A percentile compares a stretch with the other conserved stretches of the same genome.
Evolutionary conservation across 2,797 vertebrate species (phyloP).

Genomic region (Lagocephalus sceleratus): DNA sequence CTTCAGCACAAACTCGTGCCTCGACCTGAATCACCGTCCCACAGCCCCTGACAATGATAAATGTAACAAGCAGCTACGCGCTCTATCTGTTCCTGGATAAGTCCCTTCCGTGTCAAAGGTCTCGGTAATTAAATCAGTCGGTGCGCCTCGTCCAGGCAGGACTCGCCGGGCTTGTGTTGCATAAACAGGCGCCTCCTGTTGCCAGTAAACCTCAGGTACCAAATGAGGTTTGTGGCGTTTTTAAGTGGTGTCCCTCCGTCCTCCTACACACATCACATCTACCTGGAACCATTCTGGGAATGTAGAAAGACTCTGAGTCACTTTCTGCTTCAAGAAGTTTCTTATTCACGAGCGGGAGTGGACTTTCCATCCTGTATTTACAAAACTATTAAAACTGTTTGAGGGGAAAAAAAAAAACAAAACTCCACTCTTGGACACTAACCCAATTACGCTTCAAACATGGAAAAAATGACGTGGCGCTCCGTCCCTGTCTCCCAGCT

Average conservation of each 20-base stretch:
- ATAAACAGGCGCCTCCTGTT: background rate
- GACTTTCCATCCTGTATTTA: no score
- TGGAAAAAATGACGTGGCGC: no score
- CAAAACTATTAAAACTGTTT: no score
- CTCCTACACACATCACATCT: background rate
- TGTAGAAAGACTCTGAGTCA: background rate
- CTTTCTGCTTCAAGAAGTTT: background rate
- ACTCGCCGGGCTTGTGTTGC: background rate
- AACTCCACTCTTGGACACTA: no score
- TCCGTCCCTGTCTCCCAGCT: conserved; percentile 71
- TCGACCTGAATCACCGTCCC: background rate
- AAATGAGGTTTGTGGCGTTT: background rate
- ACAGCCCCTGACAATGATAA: background rate
- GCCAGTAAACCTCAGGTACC: background rate
- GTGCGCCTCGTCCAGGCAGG: background rate
- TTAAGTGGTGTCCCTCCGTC: background rate
- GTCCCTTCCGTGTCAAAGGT: background rate
- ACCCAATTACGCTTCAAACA: no score
- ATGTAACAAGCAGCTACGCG: background rate
- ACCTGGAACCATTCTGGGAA: background rate
- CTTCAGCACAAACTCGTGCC: background rate
- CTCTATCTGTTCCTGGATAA: background rate
- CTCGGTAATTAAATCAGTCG: background rate
- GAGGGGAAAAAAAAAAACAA: no score
- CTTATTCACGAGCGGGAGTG: no score